Conservation (phyloP, 2,888 invertebrate genomes). For the Drosophila hawaiiensis region DNA sequence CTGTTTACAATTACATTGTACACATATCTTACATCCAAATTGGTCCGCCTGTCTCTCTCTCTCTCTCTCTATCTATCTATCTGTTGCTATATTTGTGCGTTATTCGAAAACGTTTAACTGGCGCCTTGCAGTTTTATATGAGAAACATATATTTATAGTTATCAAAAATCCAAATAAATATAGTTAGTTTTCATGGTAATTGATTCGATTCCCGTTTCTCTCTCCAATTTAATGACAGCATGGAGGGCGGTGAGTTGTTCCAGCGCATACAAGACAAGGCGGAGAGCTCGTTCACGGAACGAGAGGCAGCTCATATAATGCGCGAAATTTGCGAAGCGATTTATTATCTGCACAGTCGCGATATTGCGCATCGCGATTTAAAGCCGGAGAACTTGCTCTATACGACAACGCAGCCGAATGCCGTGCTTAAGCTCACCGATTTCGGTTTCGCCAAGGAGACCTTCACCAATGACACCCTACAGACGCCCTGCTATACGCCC, state of each 20-base stretch:
- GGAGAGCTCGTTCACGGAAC: conserved; percentile 98
- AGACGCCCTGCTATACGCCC: conserved; percentile 99
- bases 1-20: not conserved
- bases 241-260: conserved; percentile 99
- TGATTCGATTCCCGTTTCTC: not conserved
- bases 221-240: conserved; percentile 86
- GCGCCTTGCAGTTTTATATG: not conserved
- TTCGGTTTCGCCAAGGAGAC: conserved; percentile 99
- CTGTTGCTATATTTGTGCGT: not conserved
- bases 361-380: conserved; percentile 98
- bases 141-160: not conserved
- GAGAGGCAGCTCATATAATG: conserved; percentile 98
- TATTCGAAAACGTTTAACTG: not conserved
- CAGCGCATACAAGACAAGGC: conserved; percentile 96
- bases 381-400: conserved; percentile 99
- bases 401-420: conserved; percentile 90
- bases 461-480: conserved; percentile 92
- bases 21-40: not conserved
- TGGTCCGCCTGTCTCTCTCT: not conserved
- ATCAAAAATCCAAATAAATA: not conserved
- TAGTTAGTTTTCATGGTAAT: not conserved
- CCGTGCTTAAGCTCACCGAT: conserved; percentile 97
- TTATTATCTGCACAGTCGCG: conserved; percentile 95
- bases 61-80: not conserved
- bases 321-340: conserved; percentile 98